A percentile compares a stretch with the other conserved stretches of the same genome.
phyloP scores from a whole-genome alignment of 1,140 invertebrate species.

The Drosophila sturtevanti region DNA sequence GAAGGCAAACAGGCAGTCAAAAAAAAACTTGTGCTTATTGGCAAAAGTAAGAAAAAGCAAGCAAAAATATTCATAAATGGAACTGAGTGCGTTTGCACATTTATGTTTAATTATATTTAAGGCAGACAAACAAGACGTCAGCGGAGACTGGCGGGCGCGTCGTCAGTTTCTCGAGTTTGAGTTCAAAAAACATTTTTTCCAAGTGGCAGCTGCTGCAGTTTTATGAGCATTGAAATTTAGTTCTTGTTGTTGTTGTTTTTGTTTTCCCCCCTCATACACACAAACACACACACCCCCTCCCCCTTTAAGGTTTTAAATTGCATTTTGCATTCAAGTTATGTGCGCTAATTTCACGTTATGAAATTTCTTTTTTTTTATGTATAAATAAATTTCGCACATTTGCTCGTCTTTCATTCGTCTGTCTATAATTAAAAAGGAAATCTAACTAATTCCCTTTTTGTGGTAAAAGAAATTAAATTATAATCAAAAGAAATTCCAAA shows the following conservation, averaged over 20 bases:
- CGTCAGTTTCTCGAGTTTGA: not conserved
- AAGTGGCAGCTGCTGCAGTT: constrained; percentile 8
- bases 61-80: constrained; percentile 3
- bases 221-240: not conserved
- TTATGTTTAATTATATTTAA: constrained; percentile 19
- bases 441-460: not conserved
- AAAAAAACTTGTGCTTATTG: constrained; percentile 4
- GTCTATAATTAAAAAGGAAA: not conserved
- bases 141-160: constrained; percentile 9
- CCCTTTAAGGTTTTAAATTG: constrained; percentile 32
- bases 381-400: constrained; percentile 37
- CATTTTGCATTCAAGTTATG: constrained; percentile 53
- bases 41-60: not conserved
- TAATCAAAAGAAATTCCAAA: not conserved
- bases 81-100: constrained; percentile 18
- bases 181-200: constrained; percentile 12
- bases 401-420: constrained; percentile 29
- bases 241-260: not conserved
- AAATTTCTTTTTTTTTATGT: constrained; percentile 15
- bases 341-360: constrained; percentile 61
- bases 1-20: not conserved
- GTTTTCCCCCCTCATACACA: not conserved
- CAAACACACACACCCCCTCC: no score
- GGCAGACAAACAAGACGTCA: constrained; percentile 20
- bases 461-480: not conserved